Percentiles rank a stretch among this genome's conserved stretches.
Conservation (phyloP, 2,113 vertebrate species). For the Bufo bufo region DNA sequence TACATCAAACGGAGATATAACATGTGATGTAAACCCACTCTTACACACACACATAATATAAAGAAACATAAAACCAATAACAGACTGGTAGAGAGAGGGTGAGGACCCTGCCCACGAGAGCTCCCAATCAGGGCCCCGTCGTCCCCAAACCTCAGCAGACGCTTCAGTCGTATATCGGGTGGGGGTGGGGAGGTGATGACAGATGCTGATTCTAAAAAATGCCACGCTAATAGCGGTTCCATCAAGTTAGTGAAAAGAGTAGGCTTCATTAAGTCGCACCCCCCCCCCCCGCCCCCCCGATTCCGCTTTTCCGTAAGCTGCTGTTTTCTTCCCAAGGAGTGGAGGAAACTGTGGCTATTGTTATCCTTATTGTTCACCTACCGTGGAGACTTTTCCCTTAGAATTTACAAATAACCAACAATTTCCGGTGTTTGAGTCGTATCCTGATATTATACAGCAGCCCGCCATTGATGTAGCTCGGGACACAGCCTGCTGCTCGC, state of each 20-base stretch:
- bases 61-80: too few relatives aligned
- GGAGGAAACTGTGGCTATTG: conserved; percentile 9
- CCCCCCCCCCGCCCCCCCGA: not conserved
- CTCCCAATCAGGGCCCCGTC: too few relatives aligned
- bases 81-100: too few relatives aligned
- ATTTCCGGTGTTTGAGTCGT: conserved; percentile 12
- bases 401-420: conserved; percentile 2
- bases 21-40: too few relatives aligned
- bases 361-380: conserved; percentile 25
- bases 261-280: not conserved
- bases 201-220: not conserved
- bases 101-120: too few relatives aligned
- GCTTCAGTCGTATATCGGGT: too few relatives aligned
- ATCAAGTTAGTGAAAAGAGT: not conserved
- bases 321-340: not conserved
- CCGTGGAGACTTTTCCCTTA: conserved; percentile 11
- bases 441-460: conserved; percentile 7
- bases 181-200: not conserved
- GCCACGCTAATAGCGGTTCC: not conserved
- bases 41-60: too few relatives aligned
- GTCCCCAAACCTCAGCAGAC: too few relatives aligned
- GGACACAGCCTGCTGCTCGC: not conserved
- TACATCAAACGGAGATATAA: too few relatives aligned
- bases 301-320: not conserved
- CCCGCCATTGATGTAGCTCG: not conserved